Percentiles rank a stretch among this genome's conserved stretches.
Conservation (phyloP, 2,888 invertebrate species). For the Aquatica leii region DNA sequence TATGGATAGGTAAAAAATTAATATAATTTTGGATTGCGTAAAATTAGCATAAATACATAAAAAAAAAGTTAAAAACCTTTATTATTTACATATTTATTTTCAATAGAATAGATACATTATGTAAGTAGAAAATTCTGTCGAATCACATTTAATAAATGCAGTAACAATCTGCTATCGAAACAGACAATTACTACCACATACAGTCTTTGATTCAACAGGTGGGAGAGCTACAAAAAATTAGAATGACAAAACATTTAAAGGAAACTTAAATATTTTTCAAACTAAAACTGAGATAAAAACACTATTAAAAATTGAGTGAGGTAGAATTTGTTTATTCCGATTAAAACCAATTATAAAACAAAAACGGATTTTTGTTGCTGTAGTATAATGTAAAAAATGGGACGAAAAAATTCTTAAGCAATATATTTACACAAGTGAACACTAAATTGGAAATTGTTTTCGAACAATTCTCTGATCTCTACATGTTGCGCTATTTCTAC, state of each 20-base stretch:
- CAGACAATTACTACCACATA: slow-evolving; percentile 40
- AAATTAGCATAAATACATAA: not conserved
- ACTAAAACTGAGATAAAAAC: slow-evolving; percentile 41
- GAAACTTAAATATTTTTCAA: slow-evolving; percentile 42
- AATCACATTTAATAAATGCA: slow-evolving; percentile 54
- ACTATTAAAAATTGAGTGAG: slow-evolving; percentile 54
- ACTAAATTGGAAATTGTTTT: slow-evolving; percentile 57
- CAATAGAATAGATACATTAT: slow-evolving; percentile 55
- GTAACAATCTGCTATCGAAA: slow-evolving; percentile 42
- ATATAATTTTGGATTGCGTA: not conserved
- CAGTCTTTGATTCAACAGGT: slow-evolving; percentile 56
- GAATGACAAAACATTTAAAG: slow-evolving; percentile 47
- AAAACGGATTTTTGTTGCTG: slow-evolving; percentile 29
- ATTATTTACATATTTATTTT: slow-evolving; percentile 58
- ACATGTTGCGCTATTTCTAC: slow-evolving; percentile 53
- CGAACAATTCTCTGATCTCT: slow-evolving; percentile 41
- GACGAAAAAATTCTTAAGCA: slow-evolving; percentile 36
- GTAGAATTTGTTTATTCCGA: slow-evolving; percentile 57
- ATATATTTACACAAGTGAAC: slow-evolving; percentile 52
- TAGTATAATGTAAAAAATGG: slow-evolving; percentile 27
- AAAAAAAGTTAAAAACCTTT: not conserved
- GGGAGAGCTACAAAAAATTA: slow-evolving; percentile 48
- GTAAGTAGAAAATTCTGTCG: slow-evolving; percentile 53
- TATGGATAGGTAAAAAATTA: not conserved
- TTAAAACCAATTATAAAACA: slow-evolving; percentile 46